Base-by-base conservation (phyloP, 2,113 vertebrate genomes). In the Amphiprion percula region DNA sequence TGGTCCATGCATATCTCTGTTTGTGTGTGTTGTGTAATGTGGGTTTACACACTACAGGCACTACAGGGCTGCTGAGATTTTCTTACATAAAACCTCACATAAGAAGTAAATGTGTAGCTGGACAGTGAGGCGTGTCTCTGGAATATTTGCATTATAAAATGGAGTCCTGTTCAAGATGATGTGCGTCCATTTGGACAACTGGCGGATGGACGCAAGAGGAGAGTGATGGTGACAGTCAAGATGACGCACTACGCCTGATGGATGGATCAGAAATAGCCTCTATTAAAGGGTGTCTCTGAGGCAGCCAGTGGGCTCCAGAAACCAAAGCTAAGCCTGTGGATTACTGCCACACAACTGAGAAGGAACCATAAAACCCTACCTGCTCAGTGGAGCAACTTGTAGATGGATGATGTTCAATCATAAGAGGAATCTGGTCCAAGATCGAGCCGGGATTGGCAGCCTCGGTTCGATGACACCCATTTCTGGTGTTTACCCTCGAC, bases 201-300 rank as follows among this genome's bases (percentile, higher is more conserved):
- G 58, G 68, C 26, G 44, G 65, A 73, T 44, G 83, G 68, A 80
- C 71, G 80, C 74, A 76, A 54, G 74, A 86, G 58, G 70, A 82
- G 72, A 80, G 67, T 64, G 85, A 83, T 50, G 63, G 73, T 71
- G 82, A 62, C 86, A 72, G 46, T 77, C 69, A 55, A 66, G 83
- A 90, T 93, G 90, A 93, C 90, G 91, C 90, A 91, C 72, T 77
- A 89, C 70, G 54, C 70, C 33, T 85, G 88, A 88, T 86, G 79
- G 88, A 91, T 86, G 85, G 80, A 83, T 87, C 80, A 87, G 58
- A 91, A 84, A 90, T 81, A 86, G 78, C 37, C 33, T 65, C 58
- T 37, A 23, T 68, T 28, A 56, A 23, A 41, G 54, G 61, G 10
- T 39, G 68, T 58, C 59, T 70, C 62, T 71, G 44, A 65, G 54